Conservation (phyloP, 2,797 vertebrate species). For the Fringilla coelebs region DNA sequence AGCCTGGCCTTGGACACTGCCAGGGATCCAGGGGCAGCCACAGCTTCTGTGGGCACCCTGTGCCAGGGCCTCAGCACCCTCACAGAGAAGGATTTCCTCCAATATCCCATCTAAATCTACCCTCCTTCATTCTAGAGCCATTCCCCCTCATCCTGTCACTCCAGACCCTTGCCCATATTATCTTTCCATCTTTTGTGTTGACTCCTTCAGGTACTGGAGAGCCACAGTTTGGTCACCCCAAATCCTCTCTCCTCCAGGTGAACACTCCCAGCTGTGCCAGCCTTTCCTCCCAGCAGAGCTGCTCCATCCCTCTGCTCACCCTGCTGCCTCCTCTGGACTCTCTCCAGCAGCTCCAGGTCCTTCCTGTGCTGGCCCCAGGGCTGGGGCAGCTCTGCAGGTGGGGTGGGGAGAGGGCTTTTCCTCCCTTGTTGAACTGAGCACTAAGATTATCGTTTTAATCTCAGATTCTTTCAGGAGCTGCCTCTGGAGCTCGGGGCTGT, state of each 20-base stretch:
- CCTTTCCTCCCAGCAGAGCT: background rate
- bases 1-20: fast-evolving
- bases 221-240: fast-evolving
- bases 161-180: fast-evolving
- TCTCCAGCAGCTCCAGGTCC: background rate
- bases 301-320: background rate
- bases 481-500: background rate
- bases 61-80: fast-evolving
- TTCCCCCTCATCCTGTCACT: background rate
- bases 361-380: background rate
- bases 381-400: background rate
- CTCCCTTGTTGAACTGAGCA: background rate
- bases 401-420: background rate
- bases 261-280: background rate
- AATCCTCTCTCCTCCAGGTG: background rate
- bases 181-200: fast-evolving
- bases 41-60: background rate
- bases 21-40: background rate
- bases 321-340: background rate
- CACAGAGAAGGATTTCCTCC: fast-evolving
- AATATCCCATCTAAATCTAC: background rate
- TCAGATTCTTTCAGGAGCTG: background rate
- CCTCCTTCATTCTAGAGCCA: background rate
- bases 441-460: background rate
- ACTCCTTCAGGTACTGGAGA: fast-evolving